phyloP scores from a whole-genome alignment of 2,113 vertebrate genomes.

The Myiozetetes cayanensis region DNA sequence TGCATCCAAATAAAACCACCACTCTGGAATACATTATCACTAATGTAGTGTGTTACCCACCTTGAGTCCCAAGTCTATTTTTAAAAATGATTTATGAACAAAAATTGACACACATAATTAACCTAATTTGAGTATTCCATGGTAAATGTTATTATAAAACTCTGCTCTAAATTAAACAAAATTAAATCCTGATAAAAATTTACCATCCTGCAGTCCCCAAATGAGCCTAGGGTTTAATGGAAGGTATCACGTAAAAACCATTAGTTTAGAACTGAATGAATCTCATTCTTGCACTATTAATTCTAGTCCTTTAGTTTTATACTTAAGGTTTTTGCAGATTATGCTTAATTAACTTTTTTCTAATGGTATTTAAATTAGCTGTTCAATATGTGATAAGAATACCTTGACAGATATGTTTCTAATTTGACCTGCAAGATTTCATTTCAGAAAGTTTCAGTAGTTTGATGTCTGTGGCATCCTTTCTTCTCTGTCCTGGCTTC shows the following conservation, averaged over 20 bases:
- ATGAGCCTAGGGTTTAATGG: not conserved
- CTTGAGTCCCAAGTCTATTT: constrained; percentile 16
- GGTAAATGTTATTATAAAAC: constrained; percentile 42
- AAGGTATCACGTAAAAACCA: not conserved
- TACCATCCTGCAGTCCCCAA: constrained; percentile 16
- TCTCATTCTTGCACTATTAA: constrained; percentile 47
- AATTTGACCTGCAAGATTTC: constrained; percentile 21
- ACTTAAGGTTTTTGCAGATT: constrained; percentile 29
- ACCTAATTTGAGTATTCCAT: constrained; percentile 22
- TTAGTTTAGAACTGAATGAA: constrained; percentile 35
- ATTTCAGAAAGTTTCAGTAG: not conserved
- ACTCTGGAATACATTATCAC: not conserved
- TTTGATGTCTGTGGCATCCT: not conserved
- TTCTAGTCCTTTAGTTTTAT: constrained; percentile 36
- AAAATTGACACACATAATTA: constrained; percentile 51
- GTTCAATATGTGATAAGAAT: constrained; percentile 9
- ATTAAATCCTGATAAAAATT: constrained; percentile 59
- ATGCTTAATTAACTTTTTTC: constrained; percentile 55
- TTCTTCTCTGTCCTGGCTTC: not conserved
- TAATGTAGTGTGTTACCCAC: not conserved
- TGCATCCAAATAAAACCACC: not conserved
- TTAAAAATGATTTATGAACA: constrained; percentile 57
- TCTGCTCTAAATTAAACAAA: constrained; percentile 57
- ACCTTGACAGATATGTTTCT: constrained; percentile 9
- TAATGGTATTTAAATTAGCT: constrained; percentile 52